Evolutionary conservation across 2,113 vertebrate genomes (phyloP).

Genomic region (Microcebus lehilahytsara): DNA sequence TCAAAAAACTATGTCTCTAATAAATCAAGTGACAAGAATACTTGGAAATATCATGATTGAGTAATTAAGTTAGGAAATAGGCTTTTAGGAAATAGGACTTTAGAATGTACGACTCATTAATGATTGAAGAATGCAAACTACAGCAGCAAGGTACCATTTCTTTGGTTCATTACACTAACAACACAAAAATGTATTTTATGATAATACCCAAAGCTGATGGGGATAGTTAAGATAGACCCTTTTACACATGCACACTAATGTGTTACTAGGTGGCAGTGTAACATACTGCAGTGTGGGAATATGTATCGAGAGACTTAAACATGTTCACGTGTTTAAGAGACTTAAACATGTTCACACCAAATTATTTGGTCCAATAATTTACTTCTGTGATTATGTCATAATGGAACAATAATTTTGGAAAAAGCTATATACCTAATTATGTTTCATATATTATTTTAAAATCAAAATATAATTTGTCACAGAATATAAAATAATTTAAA

Average conservation of each 20-base stretch:
- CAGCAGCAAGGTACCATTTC: not conserved
- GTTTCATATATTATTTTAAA: not conserved
- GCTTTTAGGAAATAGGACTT: not conserved
- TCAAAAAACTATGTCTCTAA: not conserved
- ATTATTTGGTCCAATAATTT: not conserved
- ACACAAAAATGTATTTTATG: not conserved
- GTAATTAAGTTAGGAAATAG: slow-evolving; percentile 6
- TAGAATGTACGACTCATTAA: not conserved
- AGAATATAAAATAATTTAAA: not conserved
- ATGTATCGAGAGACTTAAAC: not conserved
- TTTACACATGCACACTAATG: not conserved
- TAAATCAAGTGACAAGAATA: not conserved
- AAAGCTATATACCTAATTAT: not conserved
- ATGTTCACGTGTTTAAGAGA: not conserved
- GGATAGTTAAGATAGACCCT: not conserved
- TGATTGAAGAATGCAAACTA: not conserved
- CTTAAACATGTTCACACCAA: not conserved
- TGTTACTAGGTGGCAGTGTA: not conserved
- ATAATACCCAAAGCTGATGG: not conserved
- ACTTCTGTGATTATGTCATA: not conserved
- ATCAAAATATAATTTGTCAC: not conserved
- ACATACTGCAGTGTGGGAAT: not conserved
- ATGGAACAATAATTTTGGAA: not conserved
- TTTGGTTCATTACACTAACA: not conserved
- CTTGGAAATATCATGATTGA: not conserved